Conservation (phyloP, 2,888 invertebrate genomes). For the Anaspis maculata region DNA sequence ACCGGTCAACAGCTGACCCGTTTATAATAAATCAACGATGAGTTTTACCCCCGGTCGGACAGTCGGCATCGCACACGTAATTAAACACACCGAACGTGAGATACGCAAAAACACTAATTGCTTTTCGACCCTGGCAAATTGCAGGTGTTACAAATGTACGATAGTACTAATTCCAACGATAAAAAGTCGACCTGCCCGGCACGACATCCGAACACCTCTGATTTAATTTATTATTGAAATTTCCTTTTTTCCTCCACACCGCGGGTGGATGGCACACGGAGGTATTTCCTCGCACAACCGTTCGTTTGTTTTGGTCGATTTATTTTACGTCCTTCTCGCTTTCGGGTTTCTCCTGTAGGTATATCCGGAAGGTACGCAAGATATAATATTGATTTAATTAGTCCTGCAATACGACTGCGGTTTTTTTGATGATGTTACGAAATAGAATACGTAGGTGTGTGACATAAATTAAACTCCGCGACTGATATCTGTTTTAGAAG, state of each 20-base stretch:
- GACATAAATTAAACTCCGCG: no score
- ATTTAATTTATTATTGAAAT: conserved; percentile 27
- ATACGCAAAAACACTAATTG: conserved; percentile 43
- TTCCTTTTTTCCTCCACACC: conserved; percentile 7
- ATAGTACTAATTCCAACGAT: conserved; percentile 30
- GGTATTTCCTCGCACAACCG: no score
- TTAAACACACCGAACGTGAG: conserved; percentile 39
- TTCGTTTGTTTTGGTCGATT: no score
- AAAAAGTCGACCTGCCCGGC: conserved; percentile 17
- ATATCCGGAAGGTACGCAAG: no score
- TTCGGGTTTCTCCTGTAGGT: no score
- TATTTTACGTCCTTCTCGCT: no score
- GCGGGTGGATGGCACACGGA: no score
- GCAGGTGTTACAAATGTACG: conserved; percentile 41
- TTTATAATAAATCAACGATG: conserved; percentile 39
- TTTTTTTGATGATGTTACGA: no score
- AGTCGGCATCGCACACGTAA: conserved; percentile 33
- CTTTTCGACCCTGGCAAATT: conserved; percentile 41
- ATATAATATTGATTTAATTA: no score
- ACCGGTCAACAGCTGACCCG: conserved; percentile 31
- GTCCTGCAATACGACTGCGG: no score
- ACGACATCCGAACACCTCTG: conserved; percentile 22
- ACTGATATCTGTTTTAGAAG: no score
- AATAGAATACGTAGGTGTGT: no score
- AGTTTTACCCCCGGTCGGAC: conserved; percentile 23